Conservation (phyloP, 2,888 invertebrate species). For the Calliscelio sp. region DNA sequence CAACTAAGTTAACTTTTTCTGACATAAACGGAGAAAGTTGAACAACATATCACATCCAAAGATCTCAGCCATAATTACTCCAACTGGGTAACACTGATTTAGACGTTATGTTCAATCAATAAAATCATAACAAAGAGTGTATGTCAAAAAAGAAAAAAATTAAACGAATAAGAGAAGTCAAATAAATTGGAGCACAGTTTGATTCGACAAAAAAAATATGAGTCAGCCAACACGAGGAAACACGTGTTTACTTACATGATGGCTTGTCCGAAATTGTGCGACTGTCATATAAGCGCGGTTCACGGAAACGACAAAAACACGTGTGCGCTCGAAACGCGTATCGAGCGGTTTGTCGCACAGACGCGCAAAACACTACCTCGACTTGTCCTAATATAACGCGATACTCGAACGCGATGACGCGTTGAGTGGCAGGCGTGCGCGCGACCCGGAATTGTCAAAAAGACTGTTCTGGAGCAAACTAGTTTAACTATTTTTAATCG, state of each 20-base stretch:
- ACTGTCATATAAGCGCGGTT: slow-evolving; percentile 31
- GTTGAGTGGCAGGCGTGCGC: slow-evolving; percentile 5
- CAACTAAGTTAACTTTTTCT: too few relatives aligned
- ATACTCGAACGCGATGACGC: slow-evolving; percentile 1
- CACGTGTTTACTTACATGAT: slow-evolving; percentile 48
- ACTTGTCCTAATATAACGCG: background rate
- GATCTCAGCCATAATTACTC: too few relatives aligned
- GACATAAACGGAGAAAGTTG: too few relatives aligned
- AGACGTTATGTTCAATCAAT: too few relatives aligned
- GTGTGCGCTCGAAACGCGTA: slow-evolving; percentile 54
- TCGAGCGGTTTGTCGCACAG: slow-evolving; percentile 65
- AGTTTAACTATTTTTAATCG: too few relatives aligned
- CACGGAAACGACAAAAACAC: slow-evolving; percentile 49
- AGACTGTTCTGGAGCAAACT: too few relatives aligned
- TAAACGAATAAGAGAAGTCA: too few relatives aligned
- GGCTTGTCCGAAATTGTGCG: slow-evolving; percentile 21
- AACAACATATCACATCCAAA: too few relatives aligned
- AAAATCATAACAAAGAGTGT: too few relatives aligned
- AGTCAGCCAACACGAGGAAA: background rate
- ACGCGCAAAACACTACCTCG: slow-evolving; percentile 38
- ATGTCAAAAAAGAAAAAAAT: too few relatives aligned
- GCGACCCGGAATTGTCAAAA: background rate
- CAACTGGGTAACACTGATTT: too few relatives aligned
- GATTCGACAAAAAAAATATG: background rate
- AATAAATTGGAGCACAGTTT: too few relatives aligned